Conservation (phyloP, 2,888 invertebrate genomes). For the Axea sp. region DNA sequence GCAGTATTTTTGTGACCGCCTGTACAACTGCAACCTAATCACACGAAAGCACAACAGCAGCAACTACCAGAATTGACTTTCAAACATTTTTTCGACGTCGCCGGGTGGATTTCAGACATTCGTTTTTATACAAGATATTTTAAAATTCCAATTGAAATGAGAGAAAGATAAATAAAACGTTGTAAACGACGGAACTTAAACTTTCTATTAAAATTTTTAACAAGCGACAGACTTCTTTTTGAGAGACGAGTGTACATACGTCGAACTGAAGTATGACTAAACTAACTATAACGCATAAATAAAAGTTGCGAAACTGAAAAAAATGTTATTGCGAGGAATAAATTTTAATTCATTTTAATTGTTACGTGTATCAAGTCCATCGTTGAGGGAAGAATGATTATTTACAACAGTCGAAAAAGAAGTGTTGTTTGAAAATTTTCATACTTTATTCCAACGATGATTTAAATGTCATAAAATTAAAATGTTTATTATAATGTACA, state of each 20-base stretch:
- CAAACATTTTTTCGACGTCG: conserved; percentile 1
- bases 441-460: no score
- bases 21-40: conserved; percentile 25
- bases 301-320: background rate
- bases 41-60: conserved; percentile 1
- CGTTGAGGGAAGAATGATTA: background rate
- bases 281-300: conserved; percentile 3
- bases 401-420: no score
- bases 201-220: conserved; percentile 48
- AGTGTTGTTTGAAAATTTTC: no score
- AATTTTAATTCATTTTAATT: no score
- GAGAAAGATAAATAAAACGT: conserved; percentile 16
- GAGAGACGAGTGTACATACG: conserved; percentile 10
- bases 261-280: conserved; percentile 1
- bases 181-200: conserved; percentile 33
- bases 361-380: no score
- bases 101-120: background rate
- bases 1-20: background rate
- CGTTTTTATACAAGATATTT: conserved; percentile 32
- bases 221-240: conserved; percentile 22
- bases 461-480: no score
- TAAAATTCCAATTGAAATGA: conserved; percentile 16
- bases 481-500: no score
- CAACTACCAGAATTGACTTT: background rate
- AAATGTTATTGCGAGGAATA: conserved; percentile 1